Conservation (phyloP, 2,797 vertebrate genomes). For the Tolypeutes matacus region DNA sequence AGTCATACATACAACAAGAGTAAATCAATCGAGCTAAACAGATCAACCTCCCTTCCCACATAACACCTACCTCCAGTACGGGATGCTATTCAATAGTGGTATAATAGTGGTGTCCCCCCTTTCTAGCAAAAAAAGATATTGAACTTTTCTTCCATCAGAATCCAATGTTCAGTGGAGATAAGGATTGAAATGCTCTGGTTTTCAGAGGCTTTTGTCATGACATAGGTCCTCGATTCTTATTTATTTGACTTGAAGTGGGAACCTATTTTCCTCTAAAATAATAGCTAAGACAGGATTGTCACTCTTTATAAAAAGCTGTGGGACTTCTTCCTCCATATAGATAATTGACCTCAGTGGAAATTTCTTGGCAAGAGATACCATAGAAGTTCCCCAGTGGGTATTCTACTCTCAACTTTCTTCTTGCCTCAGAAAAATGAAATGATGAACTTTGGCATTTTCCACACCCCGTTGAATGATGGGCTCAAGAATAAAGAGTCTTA, state of each 20-base stretch:
- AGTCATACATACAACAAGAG: background rate
- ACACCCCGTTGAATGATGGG: background rate
- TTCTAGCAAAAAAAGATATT: background rate
- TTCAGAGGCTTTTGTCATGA: background rate
- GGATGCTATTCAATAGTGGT: background rate
- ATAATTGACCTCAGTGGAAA: slow-evolving; percentile 59
- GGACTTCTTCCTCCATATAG: background rate
- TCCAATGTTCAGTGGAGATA: background rate
- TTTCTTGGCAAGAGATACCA: background rate
- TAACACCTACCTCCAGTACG: slow-evolving; percentile 44
- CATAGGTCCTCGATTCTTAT: background rate
- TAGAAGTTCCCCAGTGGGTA: background rate
- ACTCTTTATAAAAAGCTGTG: background rate
- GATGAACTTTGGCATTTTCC: background rate
- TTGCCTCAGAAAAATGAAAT: slow-evolving; percentile 14
- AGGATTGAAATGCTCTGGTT: background rate
- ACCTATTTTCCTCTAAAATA: background rate
- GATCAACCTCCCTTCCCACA: background rate
- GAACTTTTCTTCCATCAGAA: background rate
- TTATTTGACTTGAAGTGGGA: background rate
- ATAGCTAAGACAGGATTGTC: background rate
- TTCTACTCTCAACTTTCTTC: background rate
- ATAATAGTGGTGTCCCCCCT: background rate
- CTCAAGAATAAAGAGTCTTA: background rate
- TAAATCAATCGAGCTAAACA: background rate